Percentiles rank a stretch among this genome's conserved stretches.
Evolutionary conservation across 2,888 invertebrate genomes (phyloP).

Genomic region (Criorhina ranunculi): DNA sequence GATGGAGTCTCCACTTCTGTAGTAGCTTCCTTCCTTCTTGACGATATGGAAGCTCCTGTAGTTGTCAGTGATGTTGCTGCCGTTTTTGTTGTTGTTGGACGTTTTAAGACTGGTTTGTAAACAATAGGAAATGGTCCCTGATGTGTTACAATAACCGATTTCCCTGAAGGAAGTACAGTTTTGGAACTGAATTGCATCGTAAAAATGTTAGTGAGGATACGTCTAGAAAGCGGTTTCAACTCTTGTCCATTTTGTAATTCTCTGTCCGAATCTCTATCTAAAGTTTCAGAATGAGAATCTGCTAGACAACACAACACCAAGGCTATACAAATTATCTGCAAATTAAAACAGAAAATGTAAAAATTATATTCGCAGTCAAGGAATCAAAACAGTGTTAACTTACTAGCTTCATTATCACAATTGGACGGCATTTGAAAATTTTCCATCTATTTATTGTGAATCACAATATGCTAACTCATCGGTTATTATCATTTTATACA

Average conservation of each 20-base stretch:
- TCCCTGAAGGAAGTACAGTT: constrained; percentile 4
- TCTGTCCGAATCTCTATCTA: not conserved
- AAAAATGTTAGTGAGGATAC: constrained; percentile 1
- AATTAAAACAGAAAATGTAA: not conserved
- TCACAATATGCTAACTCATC: not conserved
- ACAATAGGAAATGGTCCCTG: constrained; percentile 1
- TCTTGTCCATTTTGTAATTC: not conserved
- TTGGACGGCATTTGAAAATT: not conserved
- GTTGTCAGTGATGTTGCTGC: not conserved
- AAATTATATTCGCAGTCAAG: not conserved
- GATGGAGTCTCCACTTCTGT: not conserved
- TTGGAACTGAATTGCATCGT: not conserved
- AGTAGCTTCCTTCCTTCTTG: not conserved
- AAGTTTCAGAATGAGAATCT: not conserved
- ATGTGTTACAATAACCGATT: not conserved
- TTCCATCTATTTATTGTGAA: constrained; percentile 20
- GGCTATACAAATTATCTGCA: not conserved
- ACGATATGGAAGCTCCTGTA: not conserved
- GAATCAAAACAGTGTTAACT: constrained; percentile 6
- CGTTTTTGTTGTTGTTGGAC: not conserved
- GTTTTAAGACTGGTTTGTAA: not conserved
- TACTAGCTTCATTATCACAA: constrained; percentile 17
- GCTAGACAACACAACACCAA: constrained; percentile 4
- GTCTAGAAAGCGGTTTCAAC: not conserved
- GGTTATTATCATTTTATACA: not conserved